Base-by-base conservation (phyloP, 2,888 invertebrate genomes). In the Adela reaumurella region DNA sequence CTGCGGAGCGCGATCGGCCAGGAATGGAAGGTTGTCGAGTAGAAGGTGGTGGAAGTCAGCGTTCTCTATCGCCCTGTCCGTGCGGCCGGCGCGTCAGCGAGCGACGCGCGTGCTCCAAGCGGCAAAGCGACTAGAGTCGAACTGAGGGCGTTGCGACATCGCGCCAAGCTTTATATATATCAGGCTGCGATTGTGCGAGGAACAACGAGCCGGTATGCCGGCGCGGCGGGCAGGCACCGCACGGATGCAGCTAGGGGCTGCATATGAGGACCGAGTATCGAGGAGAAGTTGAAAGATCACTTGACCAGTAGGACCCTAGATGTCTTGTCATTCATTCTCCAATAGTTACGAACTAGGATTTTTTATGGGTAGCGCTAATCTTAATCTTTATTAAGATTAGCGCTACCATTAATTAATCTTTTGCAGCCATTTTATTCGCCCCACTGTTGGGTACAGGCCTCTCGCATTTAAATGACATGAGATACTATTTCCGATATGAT, bases 121-220 rank as follows among this genome's bases (percentile, higher is more conserved):
- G 79, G 79, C 80, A 80, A 78, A 78, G 79, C 80, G 80, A 80
- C 80, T 79, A 80, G 79, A 80, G 79, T 72, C 77, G 72, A 70
- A 79, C 79, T 80, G 79, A 78, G 70, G 63, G 69, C 76, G 72
- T 76, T 74, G 74, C 72, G 76, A 76, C 73, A 63, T 63, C 62
- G 45, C 66, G 59, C 69, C 70, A 71, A 73, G 70, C 70, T 68
- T 77, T 77, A 77, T 74, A 76, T n/a, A n/a, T 78, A 77, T 76
- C 66, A 74, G 65, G 62, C 68, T 73, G 70, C 64, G 71, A 49
- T 51, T 57, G 68, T 68, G 17, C 43, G n/a, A 10, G 43, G 42
- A 42, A 17, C 17, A 17, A 19, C 19, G 8, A 3, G n/a, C 10
- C 28, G 43, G n/a, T n/a, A n/a, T n/a, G 43, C 45, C 19, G 19